These are phyloP conservation scores for Pristionchus japonicus DNA, from an alignment of 2,888 invertebrate genomes.

Conservation along the genomic window DNA sequence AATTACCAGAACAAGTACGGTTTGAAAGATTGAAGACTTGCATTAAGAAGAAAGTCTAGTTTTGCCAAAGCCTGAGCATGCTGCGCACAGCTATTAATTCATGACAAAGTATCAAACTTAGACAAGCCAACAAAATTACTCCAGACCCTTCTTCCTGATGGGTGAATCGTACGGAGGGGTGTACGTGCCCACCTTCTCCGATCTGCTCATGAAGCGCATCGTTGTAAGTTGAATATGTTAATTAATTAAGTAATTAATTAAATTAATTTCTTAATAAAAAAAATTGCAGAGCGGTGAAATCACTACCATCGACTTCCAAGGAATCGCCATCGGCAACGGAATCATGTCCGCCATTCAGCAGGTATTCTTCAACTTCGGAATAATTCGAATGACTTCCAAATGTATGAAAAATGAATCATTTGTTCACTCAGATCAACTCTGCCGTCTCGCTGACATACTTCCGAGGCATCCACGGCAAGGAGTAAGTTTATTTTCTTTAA, in stretches of 20 bases:
- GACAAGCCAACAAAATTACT: no score
- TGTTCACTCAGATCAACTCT: constrained; percentile 31
- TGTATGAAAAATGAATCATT: background rate
- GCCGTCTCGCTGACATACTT: constrained; percentile 63
- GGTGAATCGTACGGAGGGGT: constrained; percentile 50
- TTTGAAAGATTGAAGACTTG: no score
- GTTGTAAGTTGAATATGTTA: background rate
- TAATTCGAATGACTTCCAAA: background rate
- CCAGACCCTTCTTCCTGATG: constrained; percentile 57
- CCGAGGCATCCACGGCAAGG: constrained; percentile 63
- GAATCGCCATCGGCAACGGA: constrained; percentile 74
- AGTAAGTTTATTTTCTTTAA: constrained; percentile 46
- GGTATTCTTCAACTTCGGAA: background rate
- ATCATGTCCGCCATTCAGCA: constrained; percentile 66
- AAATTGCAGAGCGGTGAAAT: background rate
- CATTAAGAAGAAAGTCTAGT: no score
- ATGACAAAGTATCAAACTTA: no score
- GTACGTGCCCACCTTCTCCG: constrained; percentile 49
- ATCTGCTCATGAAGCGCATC: constrained; percentile 44
- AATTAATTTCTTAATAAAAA: background rate
- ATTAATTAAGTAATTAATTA: background rate
- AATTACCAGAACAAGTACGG: constrained; percentile 70
- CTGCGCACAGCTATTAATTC: no score
- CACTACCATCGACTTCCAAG: constrained; percentile 60
- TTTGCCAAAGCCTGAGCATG: no score